These are phyloP conservation scores for Epicampocera succincta DNA, from an alignment of 2,888 invertebrate genomes.

Conservation along the genomic window DNA sequence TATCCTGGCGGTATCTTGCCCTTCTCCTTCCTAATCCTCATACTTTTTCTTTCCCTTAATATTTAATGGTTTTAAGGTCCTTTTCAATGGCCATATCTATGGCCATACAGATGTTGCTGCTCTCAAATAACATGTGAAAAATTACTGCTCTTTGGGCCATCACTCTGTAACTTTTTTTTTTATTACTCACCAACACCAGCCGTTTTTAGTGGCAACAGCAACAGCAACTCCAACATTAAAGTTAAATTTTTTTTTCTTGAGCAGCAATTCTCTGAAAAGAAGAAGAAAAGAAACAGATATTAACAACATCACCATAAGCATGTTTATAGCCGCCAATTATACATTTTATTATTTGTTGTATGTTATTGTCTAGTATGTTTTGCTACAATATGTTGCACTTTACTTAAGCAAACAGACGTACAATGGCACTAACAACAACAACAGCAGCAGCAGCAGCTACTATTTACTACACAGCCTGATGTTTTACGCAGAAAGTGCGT, in stretches of 20 bases:
- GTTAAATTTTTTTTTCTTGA: conserved; percentile 41
- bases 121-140: not conserved
- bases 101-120: not conserved
- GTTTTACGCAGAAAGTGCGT: conserved; percentile 67
- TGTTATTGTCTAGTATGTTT: conserved; percentile 65
- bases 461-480: conserved; percentile 45
- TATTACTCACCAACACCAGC: conserved; percentile 27
- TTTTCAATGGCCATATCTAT: no score
- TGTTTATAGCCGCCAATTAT: conserved; percentile 70
- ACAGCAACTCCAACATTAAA: conserved; percentile 42
- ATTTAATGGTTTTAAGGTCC: no score
- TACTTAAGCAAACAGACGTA: conserved; percentile 38
- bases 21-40: no score
- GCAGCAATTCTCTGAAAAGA: conserved; percentile 19
- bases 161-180: conserved; percentile 32
- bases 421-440: conserved; percentile 17
- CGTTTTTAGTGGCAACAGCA: conserved; percentile 2
- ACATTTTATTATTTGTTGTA: conserved; percentile 68
- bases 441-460: conserved; percentile 13
- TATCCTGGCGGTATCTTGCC: no score
- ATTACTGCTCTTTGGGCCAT: not conserved
- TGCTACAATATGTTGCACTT: conserved; percentile 63
- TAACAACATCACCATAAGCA: conserved; percentile 67
- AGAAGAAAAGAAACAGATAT: conserved; percentile 39
- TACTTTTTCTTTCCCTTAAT: no score